These are phyloP conservation scores for Spatulosminthurus flaviceps DNA, from an alignment of 2,888 invertebrate genomes.

Conservation along the genomic window DNA sequence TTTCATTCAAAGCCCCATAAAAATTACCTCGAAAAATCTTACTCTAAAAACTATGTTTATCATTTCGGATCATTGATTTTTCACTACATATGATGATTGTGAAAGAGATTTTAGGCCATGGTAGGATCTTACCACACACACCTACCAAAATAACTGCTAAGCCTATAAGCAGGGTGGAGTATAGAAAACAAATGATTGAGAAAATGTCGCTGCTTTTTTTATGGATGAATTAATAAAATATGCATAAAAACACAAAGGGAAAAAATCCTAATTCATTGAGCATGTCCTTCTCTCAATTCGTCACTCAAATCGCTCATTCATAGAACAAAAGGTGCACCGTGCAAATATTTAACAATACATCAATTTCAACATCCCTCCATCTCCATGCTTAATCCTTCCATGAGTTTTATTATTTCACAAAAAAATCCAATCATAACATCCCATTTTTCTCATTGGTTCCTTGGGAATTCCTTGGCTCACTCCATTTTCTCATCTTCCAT, in stretches of 20 bases:
- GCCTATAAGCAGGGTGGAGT: conserved; percentile 16
- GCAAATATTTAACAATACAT: no score
- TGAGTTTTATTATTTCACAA: conserved; percentile 10
- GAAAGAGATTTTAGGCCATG: conserved; percentile 29
- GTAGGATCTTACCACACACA: no score
- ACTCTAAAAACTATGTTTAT: no score
- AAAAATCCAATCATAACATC: not conserved
- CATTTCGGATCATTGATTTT: conserved; percentile 37
- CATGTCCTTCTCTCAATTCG: not conserved
- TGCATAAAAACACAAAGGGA: not conserved
- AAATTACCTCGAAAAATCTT: conserved; percentile 31
- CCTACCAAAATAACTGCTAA: not conserved
- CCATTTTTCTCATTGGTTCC: not conserved
- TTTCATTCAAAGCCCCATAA: no score
- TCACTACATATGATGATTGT: conserved; percentile 34
- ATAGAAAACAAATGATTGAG: not conserved
- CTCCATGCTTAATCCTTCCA: no score
- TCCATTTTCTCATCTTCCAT: no score
- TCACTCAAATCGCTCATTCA: no score
- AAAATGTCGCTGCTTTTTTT: conserved; percentile 1
- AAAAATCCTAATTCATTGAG: not conserved
- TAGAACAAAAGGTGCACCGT: no score
- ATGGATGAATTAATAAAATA: conserved; percentile 18
- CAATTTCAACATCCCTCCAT: no score
- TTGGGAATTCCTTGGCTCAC: not conserved